Evolutionary conservation across 2,888 invertebrate genomes (phyloP), one percentile per base, ranked within the genome.

Genomic region (Limenitis camilla): DNA sequence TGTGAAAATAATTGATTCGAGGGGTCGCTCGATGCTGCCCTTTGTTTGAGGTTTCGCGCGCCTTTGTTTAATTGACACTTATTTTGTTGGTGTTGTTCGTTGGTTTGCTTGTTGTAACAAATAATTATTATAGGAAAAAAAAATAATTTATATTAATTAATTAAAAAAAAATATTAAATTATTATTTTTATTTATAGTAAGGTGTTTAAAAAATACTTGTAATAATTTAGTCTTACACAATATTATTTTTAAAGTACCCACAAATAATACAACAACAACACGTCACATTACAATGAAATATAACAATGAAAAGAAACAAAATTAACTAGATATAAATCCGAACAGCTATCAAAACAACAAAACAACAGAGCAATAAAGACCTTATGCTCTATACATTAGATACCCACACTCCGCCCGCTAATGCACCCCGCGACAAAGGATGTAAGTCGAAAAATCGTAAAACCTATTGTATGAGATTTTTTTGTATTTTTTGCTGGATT

Each of bases 1-100:
- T 78, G 83, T 66, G 77, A 79, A 80, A 78, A 78, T 83, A 83
- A 83, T 83, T 83, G 81, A 83, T 83, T 55, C 58, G 67, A 71
- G 78, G 74, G 69, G 65, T 61, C 61, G 53, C 47, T 44, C 36
- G 47, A 35, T 35, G 45, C 41, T 32, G 32, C 40, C 46, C 53
- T 50, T 45, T 47, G 48, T 51, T 53, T 48, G 51, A 53, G 42
- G 48, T 52, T 53, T 36, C 47, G 43, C 47, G 52, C 36, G 35
- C 35, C 28, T 49, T 46, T 54, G 36, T 19, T 19, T 19, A 19
- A 19, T 19, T 19, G 19, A 19, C 19, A 19, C 19, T 19, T 19
- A 19, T 19, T 19, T 19, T 19, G 19, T 19, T 19, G 19, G 2
- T 3, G 3, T 1, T 19, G 3, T 19, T 19, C 19, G 19, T 19